phyloP scores from a whole-genome alignment of 2,797 vertebrate species.

The Botia kubotai region DNA sequence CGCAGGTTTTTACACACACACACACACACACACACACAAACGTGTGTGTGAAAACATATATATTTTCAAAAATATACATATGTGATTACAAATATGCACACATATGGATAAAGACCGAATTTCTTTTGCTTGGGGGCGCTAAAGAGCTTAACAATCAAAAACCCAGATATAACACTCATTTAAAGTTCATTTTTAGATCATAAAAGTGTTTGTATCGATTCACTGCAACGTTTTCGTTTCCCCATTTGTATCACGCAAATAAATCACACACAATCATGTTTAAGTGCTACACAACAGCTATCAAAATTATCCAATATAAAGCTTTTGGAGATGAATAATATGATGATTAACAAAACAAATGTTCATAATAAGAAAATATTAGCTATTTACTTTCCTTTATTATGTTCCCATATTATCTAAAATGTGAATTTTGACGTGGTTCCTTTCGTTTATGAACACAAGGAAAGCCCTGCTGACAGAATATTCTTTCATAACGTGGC shows the following conservation, averaged over 20 bases:
- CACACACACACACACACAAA: too few relatives aligned
- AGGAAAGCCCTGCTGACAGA: not conserved
- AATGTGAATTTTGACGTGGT: not conserved
- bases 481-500: conserved; percentile 27
- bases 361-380: not conserved
- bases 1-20: too few relatives aligned
- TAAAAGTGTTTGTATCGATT: not conserved
- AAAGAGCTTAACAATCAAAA: conserved; percentile 42
- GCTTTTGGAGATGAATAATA: too few relatives aligned
- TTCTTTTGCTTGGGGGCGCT: conserved; percentile 51
- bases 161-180: conserved; percentile 2
- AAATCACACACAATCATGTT: not conserved
- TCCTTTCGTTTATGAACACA: not conserved
- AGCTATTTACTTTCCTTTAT: not conserved
- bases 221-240: conserved; percentile 10
- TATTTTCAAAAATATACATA: too few relatives aligned
- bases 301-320: not conserved
- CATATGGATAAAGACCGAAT: too few relatives aligned
- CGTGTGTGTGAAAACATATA: too few relatives aligned
- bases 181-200: not conserved
- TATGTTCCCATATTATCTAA: not conserved
- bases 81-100: too few relatives aligned
- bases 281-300: not conserved
- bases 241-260: not conserved
- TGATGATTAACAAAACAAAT: not conserved